Base-by-base conservation (phyloP, 2,797 vertebrate species). In the Pteronotus mesoamericanus region DNA sequence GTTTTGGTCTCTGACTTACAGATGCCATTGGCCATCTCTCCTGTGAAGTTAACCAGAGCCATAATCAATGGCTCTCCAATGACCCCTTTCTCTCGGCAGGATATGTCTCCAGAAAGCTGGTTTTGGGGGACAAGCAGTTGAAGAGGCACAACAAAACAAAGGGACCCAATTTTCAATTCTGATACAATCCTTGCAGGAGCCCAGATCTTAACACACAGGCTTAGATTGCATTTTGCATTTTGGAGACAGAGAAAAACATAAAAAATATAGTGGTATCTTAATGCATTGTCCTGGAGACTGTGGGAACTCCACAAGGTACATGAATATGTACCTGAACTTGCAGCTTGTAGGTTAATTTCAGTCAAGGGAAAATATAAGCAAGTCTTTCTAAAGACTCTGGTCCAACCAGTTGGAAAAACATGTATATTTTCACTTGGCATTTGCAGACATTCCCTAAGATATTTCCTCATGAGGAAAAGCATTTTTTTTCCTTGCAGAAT, bases 311-410 rank as follows among this genome's bases (percentile, higher is more conserved):
- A 24, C 26, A 59, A 12, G 46, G 21, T 14, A 55, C 21, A 14
- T 6, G 69, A 39, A 26, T 4, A 3, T 0, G 4, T 9, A 14
- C 12, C 0, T 0, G 0, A 29, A 3, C 26, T n/a, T n/a, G 10
- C 1, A 4, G 22, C 32, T 66, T 77, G 12, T 53, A 44, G 9
- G 8, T 9, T 24, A 37, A 64, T 6, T 68, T 21, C 42, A 21
- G 42, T 9, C 89, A 71, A 9, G 6, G 37, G 11, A 80, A 57
- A 94, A 37, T 1, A 16, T 72, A 14, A 39, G 57, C 9, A 5
- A n/a, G 55, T 18, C 26, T 11, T 66, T 77, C n/a, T 8, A 86
- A 92, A 71, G 32, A 42, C 21, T 44, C 1, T 0, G 29, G 22
- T 24, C 64, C 59, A 6, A 55, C 15, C 64, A 68, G 12, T 2